phyloP scores from a whole-genome alignment of 64 coral and sea anemone species.

The Platygyra sinensis region DNA sequence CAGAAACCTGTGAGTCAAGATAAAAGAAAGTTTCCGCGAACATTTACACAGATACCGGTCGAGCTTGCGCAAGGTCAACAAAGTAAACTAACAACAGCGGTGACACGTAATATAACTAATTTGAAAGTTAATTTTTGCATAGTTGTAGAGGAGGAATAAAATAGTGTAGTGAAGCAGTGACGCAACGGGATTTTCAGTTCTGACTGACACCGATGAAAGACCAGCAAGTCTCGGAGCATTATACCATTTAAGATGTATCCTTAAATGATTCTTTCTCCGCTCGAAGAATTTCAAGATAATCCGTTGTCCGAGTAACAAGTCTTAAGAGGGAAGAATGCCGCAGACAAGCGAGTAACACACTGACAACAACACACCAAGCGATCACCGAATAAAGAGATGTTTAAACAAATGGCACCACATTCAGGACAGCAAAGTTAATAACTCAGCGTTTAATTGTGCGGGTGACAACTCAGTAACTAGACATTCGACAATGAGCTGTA shows the following conservation, averaged over 20 bases:
- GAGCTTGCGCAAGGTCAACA: background rate
- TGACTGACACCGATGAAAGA: background rate
- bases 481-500: constrained; percentile 45
- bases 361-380: background rate
- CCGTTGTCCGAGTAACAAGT: background rate
- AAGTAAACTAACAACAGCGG: constrained; percentile 7
- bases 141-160: background rate
- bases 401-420: background rate
- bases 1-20: background rate
- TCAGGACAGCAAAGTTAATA: background rate
- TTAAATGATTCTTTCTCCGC: background rate
- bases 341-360: background rate
- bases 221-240: background rate
- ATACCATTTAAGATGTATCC: background rate
- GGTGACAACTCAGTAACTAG: background rate
- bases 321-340: background rate
- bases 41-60: background rate
- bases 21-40: background rate
- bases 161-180: background rate
- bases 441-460: background rate
- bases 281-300: background rate
- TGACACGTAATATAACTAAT: constrained; percentile 23
- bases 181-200: background rate
- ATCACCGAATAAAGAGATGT: background rate
- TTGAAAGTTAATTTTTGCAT: constrained; percentile 41